These are phyloP conservation scores for Nematostella vectensis DNA, from an alignment of 92 coral and sea anemone genomes.

Conservation along the genomic window DNA sequence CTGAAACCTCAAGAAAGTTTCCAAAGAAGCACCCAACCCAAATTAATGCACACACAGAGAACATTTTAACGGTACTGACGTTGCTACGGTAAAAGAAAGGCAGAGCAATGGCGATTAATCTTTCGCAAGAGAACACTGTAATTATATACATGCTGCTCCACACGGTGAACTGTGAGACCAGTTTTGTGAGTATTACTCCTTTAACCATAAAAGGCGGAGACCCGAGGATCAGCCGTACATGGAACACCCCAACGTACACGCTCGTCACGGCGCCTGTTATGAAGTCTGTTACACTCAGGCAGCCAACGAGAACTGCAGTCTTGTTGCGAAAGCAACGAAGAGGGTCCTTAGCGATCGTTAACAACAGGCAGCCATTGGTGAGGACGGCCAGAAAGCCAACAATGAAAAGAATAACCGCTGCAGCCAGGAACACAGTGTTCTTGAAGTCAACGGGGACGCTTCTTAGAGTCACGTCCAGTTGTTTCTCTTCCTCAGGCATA, in stretches of 20 bases:
- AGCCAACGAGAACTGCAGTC: conserved; percentile 32
- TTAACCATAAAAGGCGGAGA: conserved; percentile 3
- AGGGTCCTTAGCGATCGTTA: conserved; percentile 33
- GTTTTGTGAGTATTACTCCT: conserved; percentile 30
- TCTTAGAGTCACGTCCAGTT: neutral
- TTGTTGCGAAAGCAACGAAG: conserved; percentile 41
- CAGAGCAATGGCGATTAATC: conserved; percentile 41
- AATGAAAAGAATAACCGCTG: conserved; percentile 29
- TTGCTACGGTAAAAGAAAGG: conserved; percentile 37
- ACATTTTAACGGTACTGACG: conserved; percentile 1
- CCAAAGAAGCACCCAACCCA: conserved; percentile 4
- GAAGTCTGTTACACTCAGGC: conserved; percentile 39
- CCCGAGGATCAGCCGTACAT: conserved; percentile 14
- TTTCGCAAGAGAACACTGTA: conserved; percentile 36
- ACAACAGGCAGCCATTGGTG: conserved; percentile 32
- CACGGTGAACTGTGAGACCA: conserved; percentile 42
- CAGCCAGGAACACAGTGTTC: neutral
- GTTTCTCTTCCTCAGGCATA: neutral
- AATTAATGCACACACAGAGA: neutral
- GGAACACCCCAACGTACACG: conserved; percentile 34
- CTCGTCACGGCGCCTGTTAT: conserved; percentile 51
- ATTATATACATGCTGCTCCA: conserved; percentile 34
- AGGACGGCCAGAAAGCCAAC: conserved; percentile 23
- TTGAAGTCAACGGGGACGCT: neutral
- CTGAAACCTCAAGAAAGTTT: conserved; percentile 6